A percentile compares a stretch with the other conserved stretches of the same genome.
Conservation (phyloP, 2,113 vertebrate species). For the Oncorhynchus kisutch region DNA sequence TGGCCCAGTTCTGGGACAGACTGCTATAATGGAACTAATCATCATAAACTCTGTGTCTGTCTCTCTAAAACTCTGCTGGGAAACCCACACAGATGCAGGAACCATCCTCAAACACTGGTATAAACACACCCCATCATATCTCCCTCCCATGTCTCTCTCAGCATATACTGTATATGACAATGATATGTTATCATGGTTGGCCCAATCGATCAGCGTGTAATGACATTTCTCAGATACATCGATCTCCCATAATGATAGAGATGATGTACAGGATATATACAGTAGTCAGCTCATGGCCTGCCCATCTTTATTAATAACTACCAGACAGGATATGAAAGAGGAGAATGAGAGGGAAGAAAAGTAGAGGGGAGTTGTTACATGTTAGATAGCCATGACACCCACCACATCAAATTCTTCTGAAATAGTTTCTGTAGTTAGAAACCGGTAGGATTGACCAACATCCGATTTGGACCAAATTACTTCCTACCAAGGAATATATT, state of each 20-base stretch:
- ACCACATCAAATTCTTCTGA: no score
- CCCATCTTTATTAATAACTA: constrained; percentile 58
- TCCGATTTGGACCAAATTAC: no score
- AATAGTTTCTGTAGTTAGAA: no score
- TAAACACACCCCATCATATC: neutral
- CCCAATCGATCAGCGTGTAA: constrained; percentile 42
- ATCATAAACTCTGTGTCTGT: constrained; percentile 6
- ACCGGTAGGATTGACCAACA: no score
- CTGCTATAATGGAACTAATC: constrained; percentile 28
- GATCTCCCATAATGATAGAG: constrained; percentile 31
- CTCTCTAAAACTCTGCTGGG: neutral
- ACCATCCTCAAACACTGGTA: neutral
- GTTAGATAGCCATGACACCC: no score
- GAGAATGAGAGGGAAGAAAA: constrained; percentile 32
- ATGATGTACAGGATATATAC: constrained; percentile 22
- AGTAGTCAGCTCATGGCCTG: constrained; percentile 28
- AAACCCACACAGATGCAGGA: neutral
- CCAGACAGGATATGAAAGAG: constrained; percentile 45
- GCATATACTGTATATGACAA: no score
- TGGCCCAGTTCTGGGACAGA: constrained; percentile 28
- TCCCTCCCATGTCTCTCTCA: neutral
- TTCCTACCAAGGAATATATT: no score
- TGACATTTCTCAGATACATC: constrained; percentile 35
- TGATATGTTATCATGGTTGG: constrained; percentile 32
- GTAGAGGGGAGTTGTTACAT: constrained; percentile 11